These are phyloP conservation scores for Heliconius aoede DNA, from an alignment of 2,888 invertebrate genomes.

Conservation along the genomic window DNA sequence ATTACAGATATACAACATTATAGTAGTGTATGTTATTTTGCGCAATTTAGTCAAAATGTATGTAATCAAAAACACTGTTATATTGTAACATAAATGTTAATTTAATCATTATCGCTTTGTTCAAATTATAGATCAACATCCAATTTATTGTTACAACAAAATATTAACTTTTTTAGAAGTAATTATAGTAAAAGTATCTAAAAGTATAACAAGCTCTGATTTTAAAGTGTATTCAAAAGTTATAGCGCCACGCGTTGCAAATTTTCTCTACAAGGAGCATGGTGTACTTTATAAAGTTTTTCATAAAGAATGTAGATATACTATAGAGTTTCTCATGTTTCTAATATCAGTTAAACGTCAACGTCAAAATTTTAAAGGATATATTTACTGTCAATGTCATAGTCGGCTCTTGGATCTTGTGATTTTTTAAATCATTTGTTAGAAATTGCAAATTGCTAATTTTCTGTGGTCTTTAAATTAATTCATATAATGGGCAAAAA, in stretches of 20 bases:
- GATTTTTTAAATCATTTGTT: constrained; percentile 19
- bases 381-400: background rate
- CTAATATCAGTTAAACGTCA: background rate
- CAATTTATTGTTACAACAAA: background rate
- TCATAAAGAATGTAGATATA: too few relatives aligned
- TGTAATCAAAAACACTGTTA: too few relatives aligned
- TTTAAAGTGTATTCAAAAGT: background rate
- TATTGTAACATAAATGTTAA: too few relatives aligned
- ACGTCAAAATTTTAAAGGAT: constrained; percentile 3
- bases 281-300: too few relatives aligned
- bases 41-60: background rate
- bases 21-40: background rate
- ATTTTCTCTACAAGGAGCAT: too few relatives aligned
- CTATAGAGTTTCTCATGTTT: too few relatives aligned
- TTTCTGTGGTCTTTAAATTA: background rate
- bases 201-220: background rate
- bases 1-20: background rate
- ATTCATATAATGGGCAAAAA: constrained; percentile 84
- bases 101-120: too few relatives aligned
- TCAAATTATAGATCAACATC: too few relatives aligned
- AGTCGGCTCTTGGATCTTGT: background rate
- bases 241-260: background rate
- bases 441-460: constrained; percentile 8
- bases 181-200: background rate
- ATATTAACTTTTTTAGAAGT: background rate